Conservation (phyloP, 1,140 invertebrate genomes). For the Drosophila pandora region DNA sequence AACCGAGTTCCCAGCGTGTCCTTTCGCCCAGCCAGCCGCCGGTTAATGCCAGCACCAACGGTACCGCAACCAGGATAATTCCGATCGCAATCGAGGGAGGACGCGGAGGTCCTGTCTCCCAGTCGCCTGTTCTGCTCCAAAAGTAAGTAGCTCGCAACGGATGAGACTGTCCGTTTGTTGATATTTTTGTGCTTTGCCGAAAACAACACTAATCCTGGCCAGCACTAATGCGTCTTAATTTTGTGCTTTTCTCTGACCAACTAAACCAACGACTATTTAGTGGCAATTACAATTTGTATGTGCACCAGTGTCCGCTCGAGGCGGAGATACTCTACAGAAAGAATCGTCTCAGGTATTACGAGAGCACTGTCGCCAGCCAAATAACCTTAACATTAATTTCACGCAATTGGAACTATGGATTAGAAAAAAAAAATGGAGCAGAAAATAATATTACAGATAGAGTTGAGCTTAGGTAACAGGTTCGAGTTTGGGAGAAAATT, state of each 20-base stretch:
- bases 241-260: conserved; percentile 62
- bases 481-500: too few relatives aligned
- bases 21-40: conserved; percentile 50
- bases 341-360: conserved; percentile 79
- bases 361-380: conserved; percentile 20
- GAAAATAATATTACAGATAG: neutral
- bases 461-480: neutral
- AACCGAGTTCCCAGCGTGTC: conserved; percentile 51
- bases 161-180: conserved; percentile 5
- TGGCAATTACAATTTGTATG: conserved; percentile 79
- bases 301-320: conserved; percentile 83
- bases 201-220: conserved; percentile 46
- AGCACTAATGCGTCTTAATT: conserved; percentile 72
- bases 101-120: conserved; percentile 74
- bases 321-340: conserved; percentile 82
- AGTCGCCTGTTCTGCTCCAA: conserved; percentile 77
- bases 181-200: conserved; percentile 57
- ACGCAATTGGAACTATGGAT: conserved; percentile 25
- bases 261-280: conserved; percentile 57
- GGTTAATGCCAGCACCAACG: conserved; percentile 59
- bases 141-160: conserved; percentile 66
- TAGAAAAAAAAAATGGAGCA: neutral
- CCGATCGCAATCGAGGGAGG: conserved; percentile 74
- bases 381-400: conserved; percentile 11
- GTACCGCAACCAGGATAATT: conserved; percentile 69